Percentiles rank a stretch among this genome's conserved stretches.
Evolutionary conservation across 2,888 invertebrate genomes (phyloP).

Genomic region (Drosophila hamatofila): DNA sequence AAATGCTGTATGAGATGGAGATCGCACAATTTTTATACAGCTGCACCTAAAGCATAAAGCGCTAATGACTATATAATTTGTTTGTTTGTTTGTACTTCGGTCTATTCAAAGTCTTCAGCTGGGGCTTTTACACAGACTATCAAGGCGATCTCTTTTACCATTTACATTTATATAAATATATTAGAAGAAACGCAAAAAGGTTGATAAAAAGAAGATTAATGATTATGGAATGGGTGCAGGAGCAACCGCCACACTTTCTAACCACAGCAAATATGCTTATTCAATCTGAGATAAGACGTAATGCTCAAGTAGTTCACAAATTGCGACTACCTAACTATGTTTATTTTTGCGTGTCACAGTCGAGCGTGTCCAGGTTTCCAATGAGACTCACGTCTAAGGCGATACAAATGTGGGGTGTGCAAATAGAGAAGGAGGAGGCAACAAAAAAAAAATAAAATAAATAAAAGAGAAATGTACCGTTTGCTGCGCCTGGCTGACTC

Average conservation of each 20-base stretch:
- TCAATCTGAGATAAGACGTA: constrained; percentile 77
- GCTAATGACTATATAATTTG: constrained; percentile 9
- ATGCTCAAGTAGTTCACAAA: constrained; percentile 64
- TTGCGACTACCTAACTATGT: constrained; percentile 61
- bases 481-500: constrained; percentile 72
- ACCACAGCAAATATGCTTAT: constrained; percentile 58
- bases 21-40: not conserved
- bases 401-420: constrained; percentile 26
- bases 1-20: not conserved
- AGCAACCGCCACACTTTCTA: constrained; percentile 69
- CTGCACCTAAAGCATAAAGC: not conserved
- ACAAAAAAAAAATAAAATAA: constrained; percentile 9
- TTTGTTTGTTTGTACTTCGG: not conserved
- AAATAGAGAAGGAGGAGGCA: not conserved
- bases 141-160: not conserved
- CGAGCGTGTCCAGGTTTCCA: constrained; percentile 71
- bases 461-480: constrained; percentile 68
- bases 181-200: not conserved
- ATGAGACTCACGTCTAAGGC: constrained; percentile 71
- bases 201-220: constrained; percentile 1
- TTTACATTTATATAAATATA: not conserved
- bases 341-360: constrained; percentile 69
- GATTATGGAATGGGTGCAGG: constrained; percentile 44
- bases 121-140: not conserved
- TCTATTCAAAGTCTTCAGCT: not conserved